phyloP scores from a whole-genome alignment of 2,113 vertebrate species.

The Rhinolophus sinicus region DNA sequence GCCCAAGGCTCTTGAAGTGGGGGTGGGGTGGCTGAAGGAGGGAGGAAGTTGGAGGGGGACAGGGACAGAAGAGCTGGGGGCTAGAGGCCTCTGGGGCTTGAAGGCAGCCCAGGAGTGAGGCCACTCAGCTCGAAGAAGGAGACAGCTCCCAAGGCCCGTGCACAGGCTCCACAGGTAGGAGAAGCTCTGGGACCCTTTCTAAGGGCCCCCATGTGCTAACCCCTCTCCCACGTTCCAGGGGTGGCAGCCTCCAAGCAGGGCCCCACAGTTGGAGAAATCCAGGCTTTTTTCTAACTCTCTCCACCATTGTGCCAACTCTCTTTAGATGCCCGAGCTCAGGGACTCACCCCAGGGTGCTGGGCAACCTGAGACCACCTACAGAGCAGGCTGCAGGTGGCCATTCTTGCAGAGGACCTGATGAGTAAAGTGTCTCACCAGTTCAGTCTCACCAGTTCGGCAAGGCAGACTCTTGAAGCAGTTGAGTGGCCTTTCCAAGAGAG shows the following conservation, averaged over 20 bases:
- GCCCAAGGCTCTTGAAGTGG: neutral
- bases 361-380: neutral
- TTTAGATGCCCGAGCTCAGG: neutral
- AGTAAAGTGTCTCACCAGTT: too few relatives aligned
- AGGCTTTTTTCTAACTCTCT: neutral
- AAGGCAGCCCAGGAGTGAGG: neutral
- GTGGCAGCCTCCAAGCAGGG: neutral
- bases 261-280: neutral
- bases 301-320: neutral
- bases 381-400: neutral
- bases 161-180: constrained; percentile 68
- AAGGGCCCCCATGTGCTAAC: neutral
- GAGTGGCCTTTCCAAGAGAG: neutral
- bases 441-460: neutral
- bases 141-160: neutral
- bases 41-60: neutral
- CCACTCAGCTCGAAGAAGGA: neutral
- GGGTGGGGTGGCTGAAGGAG: neutral
- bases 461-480: neutral
- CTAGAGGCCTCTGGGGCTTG: neutral
- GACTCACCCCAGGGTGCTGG: neutral
- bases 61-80: neutral
- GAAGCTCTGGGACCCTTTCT: neutral
- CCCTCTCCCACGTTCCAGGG: neutral
- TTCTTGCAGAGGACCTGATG: neutral